Conservation (phyloP, 1,140 invertebrate genomes). For the Drosophila biarmipes region DNA sequence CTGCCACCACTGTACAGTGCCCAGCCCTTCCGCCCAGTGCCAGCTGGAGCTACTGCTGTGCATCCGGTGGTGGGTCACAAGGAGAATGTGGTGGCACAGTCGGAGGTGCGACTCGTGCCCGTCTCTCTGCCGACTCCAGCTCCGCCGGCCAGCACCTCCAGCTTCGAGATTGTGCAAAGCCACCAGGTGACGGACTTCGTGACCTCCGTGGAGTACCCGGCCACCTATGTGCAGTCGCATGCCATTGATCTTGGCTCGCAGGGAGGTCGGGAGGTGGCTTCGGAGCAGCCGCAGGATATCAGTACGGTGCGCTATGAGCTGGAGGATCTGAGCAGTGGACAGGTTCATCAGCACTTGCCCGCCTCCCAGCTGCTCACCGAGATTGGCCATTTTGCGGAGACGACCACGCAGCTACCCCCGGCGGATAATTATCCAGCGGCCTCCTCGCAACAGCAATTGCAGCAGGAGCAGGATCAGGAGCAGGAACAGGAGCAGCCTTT, state of each 20-base stretch:
- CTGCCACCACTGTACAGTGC: constrained; percentile 87
- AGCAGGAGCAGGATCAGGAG: constrained; percentile 50
- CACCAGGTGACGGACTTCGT: constrained; percentile 87
- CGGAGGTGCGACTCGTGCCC: constrained; percentile 66
- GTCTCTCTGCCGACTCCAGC: constrained; percentile 26
- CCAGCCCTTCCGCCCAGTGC: constrained; percentile 84
- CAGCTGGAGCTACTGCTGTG: neutral
- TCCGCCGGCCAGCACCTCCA: constrained; percentile 40
- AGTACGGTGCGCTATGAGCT: constrained; percentile 72
- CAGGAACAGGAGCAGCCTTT: constrained; percentile 36
- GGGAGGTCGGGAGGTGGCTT: neutral
- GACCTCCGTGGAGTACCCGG: constrained; percentile 88
- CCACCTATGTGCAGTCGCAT: constrained; percentile 87
- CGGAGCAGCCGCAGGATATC: constrained; percentile 26
- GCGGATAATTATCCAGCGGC: constrained; percentile 84
- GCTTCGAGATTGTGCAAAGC: constrained; percentile 86
- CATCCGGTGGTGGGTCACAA: constrained; percentile 7
- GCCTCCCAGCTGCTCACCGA: constrained; percentile 77
- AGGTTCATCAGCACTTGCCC: constrained; percentile 72
- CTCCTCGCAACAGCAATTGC: constrained; percentile 65
- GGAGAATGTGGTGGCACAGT: constrained; percentile 72
- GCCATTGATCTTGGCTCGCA: constrained; percentile 85
- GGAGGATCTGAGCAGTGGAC: constrained; percentile 76
- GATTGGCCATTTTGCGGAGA: constrained; percentile 58
- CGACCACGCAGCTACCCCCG: constrained; percentile 72